A percentile compares a stretch with the other conserved stretches of the same genome.
Evolutionary conservation across 2,113 vertebrate genomes (phyloP).

Genomic region (Brachyhypopomus gauderio): DNA sequence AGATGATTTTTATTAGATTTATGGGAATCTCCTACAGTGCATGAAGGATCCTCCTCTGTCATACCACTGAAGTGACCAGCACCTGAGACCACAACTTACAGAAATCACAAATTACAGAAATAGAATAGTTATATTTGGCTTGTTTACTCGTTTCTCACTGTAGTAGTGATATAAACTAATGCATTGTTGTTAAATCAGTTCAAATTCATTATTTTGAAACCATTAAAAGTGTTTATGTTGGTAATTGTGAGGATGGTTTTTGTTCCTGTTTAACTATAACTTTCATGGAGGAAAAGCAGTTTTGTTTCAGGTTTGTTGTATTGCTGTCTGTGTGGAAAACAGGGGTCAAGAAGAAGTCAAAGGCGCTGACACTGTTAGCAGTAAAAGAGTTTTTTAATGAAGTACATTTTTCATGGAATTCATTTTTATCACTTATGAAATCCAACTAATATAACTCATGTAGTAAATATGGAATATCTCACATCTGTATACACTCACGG

Average conservation of each 20-base stretch:
- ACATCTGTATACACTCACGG: neutral
- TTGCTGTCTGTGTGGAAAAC: constrained; percentile 19
- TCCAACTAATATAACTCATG: neutral
- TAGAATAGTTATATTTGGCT: neutral
- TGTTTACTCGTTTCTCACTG: neutral
- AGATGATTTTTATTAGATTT: neutral
- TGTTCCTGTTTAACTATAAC: neutral
- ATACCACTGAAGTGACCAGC: neutral
- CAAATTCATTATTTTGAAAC: neutral
- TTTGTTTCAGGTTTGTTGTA: constrained; percentile 23
- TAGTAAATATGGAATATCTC: neutral
- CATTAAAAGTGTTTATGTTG: constrained; percentile 9
- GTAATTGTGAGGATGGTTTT: neutral
- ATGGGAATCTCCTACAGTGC: neutral
- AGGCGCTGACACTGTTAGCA: constrained; percentile 32
- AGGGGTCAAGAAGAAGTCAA: constrained; percentile 10
- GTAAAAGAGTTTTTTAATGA: constrained; percentile 9
- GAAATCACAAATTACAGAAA: neutral
- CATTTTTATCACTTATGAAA: neutral
- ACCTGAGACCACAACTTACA: neutral
- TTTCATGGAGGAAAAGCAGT: neutral
- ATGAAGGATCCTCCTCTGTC: neutral
- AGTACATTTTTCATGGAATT: constrained; percentile 17
- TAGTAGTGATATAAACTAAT: neutral
- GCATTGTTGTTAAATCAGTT: neutral